phyloP scores from a whole-genome alignment of 2,113 vertebrate species.

The Campylomormyrus tamandua region DNA sequence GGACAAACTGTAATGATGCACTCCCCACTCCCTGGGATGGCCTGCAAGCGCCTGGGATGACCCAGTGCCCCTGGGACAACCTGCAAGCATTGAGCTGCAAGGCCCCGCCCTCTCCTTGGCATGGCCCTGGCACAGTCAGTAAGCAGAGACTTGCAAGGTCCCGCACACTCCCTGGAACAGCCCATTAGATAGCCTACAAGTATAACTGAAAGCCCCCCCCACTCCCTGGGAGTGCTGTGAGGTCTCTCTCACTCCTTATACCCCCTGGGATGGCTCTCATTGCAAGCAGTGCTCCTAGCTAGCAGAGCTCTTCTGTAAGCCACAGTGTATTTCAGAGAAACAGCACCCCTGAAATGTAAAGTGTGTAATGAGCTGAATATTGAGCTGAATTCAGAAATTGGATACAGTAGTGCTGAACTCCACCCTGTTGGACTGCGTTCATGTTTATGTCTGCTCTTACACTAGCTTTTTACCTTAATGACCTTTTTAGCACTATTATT shows the following conservation, averaged over 20 bases:
- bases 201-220: not conserved
- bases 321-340: not conserved
- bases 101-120: not conserved
- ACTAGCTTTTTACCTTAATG: not conserved
- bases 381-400: not conserved
- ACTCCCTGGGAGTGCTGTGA: not conserved
- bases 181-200: not conserved
- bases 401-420: not conserved
- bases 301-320: not conserved
- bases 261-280: not conserved
- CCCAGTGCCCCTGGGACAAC: not conserved
- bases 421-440: not conserved
- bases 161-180: too few species aligned
- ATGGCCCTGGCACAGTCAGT: not conserved
- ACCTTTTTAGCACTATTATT: not conserved
- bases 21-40: too few species aligned
- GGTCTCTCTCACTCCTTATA: not conserved
- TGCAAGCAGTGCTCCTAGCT: not conserved
- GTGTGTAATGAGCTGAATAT: not conserved
- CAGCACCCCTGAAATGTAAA: not conserved
- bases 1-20: too few species aligned
- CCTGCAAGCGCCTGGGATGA: too few species aligned
- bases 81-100: not conserved
- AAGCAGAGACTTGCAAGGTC: not conserved
- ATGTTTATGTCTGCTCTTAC: not conserved